These are phyloP conservation scores for Lates calcarifer DNA, from an alignment of 2,113 vertebrate genomes.

Conservation along the genomic window DNA sequence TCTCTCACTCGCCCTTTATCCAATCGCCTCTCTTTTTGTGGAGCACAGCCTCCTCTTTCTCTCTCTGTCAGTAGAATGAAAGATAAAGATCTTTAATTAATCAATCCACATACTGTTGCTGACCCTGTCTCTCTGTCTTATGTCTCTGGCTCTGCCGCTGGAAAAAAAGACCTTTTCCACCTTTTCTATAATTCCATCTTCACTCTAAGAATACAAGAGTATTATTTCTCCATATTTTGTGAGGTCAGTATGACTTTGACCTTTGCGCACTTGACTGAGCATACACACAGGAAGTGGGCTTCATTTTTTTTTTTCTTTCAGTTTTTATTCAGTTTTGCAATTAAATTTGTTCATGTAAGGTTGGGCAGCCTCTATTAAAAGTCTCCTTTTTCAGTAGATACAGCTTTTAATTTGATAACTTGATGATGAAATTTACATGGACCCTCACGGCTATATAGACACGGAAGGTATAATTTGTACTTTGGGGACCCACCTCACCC, in stretches of 20 bases:
- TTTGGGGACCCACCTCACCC: neutral
- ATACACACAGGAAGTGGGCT: neutral
- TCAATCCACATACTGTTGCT: slow-evolving; percentile 74
- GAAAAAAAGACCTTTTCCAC: slow-evolving; percentile 51
- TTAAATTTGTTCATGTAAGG: neutral
- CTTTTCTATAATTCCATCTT: slow-evolving; percentile 66
- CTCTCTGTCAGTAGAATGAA: slow-evolving; percentile 63
- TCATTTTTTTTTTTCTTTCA: neutral
- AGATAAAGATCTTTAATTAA: slow-evolving; percentile 84
- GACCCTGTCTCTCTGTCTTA: slow-evolving; percentile 52
- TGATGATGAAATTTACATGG: neutral
- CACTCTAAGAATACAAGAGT: slow-evolving; percentile 47
- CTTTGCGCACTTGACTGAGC: slow-evolving; percentile 24
- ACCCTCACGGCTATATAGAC: neutral
- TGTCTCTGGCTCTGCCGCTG: slow-evolving; percentile 43
- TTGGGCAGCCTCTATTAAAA: neutral
- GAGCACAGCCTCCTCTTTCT: slow-evolving; percentile 44
- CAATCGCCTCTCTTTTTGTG: slow-evolving; percentile 40
- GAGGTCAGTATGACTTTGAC: slow-evolving; percentile 34
- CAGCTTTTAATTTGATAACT: neutral
- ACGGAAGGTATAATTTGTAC: neutral
- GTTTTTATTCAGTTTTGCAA: slow-evolving; percentile 2
- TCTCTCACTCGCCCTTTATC: slow-evolving; percentile 37
- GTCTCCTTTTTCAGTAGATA: slow-evolving; percentile 1
- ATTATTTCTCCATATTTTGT: slow-evolving; percentile 35